Evolutionary conservation across 2,888 invertebrate species (phyloP).

Genomic region (Andricus curvator): DNA sequence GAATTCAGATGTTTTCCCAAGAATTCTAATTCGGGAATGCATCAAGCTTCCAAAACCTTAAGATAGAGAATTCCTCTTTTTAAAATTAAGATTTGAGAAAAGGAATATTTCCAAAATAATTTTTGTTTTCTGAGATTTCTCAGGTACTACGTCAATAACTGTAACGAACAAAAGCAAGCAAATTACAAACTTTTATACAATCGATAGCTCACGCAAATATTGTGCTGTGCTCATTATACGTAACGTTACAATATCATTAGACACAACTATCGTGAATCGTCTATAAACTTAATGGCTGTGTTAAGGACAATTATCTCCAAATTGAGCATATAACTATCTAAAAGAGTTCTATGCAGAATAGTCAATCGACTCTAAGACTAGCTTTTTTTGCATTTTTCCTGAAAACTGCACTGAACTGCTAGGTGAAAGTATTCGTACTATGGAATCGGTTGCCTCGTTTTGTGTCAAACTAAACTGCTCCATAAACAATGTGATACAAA

Average conservation of each 20-base stretch:
- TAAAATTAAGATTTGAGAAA: too few species aligned
- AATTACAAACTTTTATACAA: not conserved
- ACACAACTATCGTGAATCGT: constrained; percentile 1
- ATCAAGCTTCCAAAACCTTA: too few species aligned
- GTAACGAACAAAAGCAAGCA: not conserved
- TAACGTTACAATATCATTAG: constrained; percentile 11
- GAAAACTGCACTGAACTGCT: not conserved
- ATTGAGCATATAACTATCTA: constrained; percentile 8
- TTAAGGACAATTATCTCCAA: constrained; percentile 16
- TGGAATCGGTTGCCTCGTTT: not conserved
- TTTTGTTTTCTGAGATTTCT: too few species aligned
- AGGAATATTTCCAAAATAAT: too few species aligned
- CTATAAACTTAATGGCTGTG: constrained; percentile 15
- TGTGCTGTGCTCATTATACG: not conserved
- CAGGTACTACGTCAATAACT: not conserved
- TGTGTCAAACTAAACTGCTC: constrained; percentile 12
- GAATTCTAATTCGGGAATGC: too few species aligned
- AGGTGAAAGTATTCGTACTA: not conserved
- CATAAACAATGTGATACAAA: constrained; percentile 17
- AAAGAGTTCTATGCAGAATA: not conserved
- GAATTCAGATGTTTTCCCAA: too few species aligned
- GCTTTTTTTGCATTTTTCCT: not conserved
- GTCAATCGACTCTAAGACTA: constrained; percentile 11
- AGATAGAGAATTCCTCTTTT: too few species aligned
- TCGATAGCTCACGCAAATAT: not conserved